phyloP scores from a whole-genome alignment of 2,797 vertebrate genomes.

The Graptemys geographica region DNA sequence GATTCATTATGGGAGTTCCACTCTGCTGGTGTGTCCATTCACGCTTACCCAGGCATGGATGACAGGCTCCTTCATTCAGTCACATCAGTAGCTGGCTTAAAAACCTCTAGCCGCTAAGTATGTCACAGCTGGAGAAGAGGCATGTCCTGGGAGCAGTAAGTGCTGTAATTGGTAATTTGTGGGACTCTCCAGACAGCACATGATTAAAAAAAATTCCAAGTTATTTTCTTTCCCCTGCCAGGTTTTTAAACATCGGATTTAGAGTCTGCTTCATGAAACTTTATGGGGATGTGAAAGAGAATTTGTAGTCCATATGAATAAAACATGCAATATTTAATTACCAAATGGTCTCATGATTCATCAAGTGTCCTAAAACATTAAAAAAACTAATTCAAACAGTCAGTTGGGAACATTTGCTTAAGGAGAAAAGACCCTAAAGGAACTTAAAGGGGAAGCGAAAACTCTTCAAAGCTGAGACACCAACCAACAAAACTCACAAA shows the following conservation, averaged over 20 bases:
- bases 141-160: neutral
- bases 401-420: neutral
- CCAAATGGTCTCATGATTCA: neutral
- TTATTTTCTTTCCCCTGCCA: neutral
- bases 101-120: neutral
- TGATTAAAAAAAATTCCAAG: neutral
- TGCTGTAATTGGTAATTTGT: neutral
- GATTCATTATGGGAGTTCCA: neutral
- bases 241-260: neutral
- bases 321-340: neutral
- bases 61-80: neutral
- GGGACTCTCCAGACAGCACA: neutral
- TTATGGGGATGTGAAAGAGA: neutral
- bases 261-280: neutral
- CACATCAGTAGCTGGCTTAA: neutral
- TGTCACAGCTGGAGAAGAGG: neutral
- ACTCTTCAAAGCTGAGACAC: neutral
- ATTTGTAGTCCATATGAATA: neutral
- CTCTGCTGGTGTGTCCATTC: fast-evolving
- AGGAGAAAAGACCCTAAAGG: neutral
- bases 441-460: neutral
- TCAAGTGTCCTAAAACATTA: neutral
- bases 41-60: neutral
- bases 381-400: neutral
- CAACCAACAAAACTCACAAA: no score